Evolutionary conservation across 2,113 vertebrate genomes (phyloP), one percentile per base, ranked within the genome.

Genomic region (Upupa epops): DNA sequence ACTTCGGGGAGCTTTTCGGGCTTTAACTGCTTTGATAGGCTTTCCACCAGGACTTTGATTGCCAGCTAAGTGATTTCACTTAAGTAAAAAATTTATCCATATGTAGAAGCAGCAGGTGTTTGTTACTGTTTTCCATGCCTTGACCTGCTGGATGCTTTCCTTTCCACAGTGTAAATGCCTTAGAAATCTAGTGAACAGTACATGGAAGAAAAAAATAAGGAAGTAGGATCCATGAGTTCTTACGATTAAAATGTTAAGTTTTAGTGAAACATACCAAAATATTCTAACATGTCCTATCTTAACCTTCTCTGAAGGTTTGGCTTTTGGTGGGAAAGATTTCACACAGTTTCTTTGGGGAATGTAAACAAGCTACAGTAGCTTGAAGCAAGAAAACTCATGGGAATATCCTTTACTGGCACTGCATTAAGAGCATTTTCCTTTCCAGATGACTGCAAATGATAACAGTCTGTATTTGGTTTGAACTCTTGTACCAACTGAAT

Each of bases 361-460:
- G 84, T 89, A 96, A 95, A 94, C 86, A 92, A 86, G 40, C 74
- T 58, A 40, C 80, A 61, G 92, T 55, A 94, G 90, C 90, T 90
- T 1, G 0, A 69, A 82, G 84, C 66, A 92, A 63, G 77, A 86
- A 73, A 86, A 93, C 80, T 82, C 83, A 52, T 69, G 86, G 74
- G 92, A 90, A 93, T 88, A 87, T 59, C 42, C 51, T 92, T 83
- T 45, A 61, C 81, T 55, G 42, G 65, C 83, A 66, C 12, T 84
- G 77, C 80, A 86, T 77, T 93, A 90, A 86, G 90, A 93, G 70
- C 80, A 55, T 84, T 95, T 95, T 90, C 88, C 80, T 90, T 91
- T 94, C 92, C 90, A 93, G 92, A 94, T 86, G 88, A 90, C 92
- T 88, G 90, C 89, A 95, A 90, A 92, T 51, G 72, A 75, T 95